phyloP scores from a whole-genome alignment of 2,113 vertebrate species.

The Axis porcinus region DNA sequence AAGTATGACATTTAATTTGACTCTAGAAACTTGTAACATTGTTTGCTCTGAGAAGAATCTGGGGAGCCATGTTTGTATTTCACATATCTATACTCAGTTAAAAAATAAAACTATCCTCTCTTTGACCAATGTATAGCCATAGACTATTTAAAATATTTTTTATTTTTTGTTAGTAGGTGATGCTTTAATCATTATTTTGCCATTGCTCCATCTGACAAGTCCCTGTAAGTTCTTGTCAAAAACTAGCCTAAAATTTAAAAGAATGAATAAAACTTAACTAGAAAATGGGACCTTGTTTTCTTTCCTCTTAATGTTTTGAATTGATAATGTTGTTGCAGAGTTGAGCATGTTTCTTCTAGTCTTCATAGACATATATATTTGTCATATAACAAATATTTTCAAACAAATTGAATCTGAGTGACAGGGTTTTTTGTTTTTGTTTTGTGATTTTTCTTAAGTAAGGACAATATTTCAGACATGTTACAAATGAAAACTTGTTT shows the following conservation, averaged over 20 bases:
- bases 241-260: not conserved
- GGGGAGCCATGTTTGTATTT: not conserved
- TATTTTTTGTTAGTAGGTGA: not conserved
- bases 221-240: not conserved
- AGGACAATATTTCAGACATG: not conserved
- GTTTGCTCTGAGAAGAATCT: constrained; percentile 21
- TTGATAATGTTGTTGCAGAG: not conserved
- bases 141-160: not conserved
- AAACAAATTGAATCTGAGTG: not conserved
- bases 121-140: not conserved
- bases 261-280: not conserved
- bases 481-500: not conserved
- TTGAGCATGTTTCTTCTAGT: not conserved
- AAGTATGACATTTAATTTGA: constrained; percentile 22
- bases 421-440: not conserved
- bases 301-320: constrained; percentile 15
- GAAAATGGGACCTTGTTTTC: constrained; percentile 19
- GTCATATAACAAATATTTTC: not conserved
- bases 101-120: not conserved
- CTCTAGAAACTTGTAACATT: not conserved
- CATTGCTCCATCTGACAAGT: not conserved
- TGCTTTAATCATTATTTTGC: not conserved
- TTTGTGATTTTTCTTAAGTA: not conserved
- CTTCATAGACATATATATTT: not conserved
- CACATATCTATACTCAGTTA: not conserved